Base-by-base conservation (phyloP, 2,888 invertebrate species). In the Calliphora vomitoria region DNA sequence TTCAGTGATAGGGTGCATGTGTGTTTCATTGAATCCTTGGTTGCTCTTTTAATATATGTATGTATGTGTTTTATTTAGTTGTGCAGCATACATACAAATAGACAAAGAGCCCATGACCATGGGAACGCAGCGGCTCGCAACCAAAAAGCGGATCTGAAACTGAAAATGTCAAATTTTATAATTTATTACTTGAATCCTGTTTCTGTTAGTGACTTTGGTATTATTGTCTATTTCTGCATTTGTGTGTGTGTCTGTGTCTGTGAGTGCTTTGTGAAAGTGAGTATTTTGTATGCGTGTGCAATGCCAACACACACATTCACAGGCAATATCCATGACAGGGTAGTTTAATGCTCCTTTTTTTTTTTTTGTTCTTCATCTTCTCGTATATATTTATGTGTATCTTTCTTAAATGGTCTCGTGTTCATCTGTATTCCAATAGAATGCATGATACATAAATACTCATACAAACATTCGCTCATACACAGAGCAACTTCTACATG, bases 81-180 rank as follows among this genome's bases (percentile, higher is more conserved):
- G 31, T 69, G 68, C 68, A 69, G 62, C 60, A 82, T 41, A 74
- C 55, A 44, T 13, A 44, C 44, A 87, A 76, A 88, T 74, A 90
- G 66, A 82, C 88, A 87, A 82, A 81, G 86, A 87, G 80, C 60
- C 83, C 88, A 88, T 88, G 90, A 89, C 89, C 81, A 89, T 88
- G 90, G 83, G 88, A 86, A 88, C 88, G 86, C 82, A 82, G 87
- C 89, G 90, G 90, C 90, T 90, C 90, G 89, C 91, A 90, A 88
- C 90, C 90, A 89, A 87, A 90, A 91, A 92, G 90, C 92, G 92
- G 92, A 92, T 92, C 92, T 92, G 90, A 91, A 92, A 91, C 93
- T 92, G 92, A 93, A 93, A 93, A 93, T 93, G 93, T 93, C 93
- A 93, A 93, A 93, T 91, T 93, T 92, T 91, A 90, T 93, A 93